phyloP scores from a whole-genome alignment of 92 coral and sea anemone species.

The Ricordea florida region DNA sequence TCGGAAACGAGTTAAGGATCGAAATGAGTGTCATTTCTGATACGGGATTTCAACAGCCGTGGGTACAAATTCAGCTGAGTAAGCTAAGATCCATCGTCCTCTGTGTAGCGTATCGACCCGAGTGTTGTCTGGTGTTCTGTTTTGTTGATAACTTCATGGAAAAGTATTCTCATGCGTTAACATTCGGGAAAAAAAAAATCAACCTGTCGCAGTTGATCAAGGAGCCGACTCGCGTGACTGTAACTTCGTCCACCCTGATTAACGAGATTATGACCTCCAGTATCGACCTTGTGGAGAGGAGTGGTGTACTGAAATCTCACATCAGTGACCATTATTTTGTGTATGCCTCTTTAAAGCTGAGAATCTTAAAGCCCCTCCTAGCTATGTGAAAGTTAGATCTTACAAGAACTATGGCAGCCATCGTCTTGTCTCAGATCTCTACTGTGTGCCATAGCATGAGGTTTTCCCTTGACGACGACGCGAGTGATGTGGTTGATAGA shows the following conservation, averaged over 20 bases:
- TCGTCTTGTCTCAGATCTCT: slow-evolving; percentile 45
- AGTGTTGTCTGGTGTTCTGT: slow-evolving; percentile 22
- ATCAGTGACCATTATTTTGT: slow-evolving; percentile 54
- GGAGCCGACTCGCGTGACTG: neutral
- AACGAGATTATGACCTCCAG: slow-evolving; percentile 9
- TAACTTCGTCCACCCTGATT: neutral
- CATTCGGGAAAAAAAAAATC: slow-evolving; percentile 26
- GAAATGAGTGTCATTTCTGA: slow-evolving; percentile 28
- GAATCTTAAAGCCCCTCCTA: slow-evolving; percentile 27
- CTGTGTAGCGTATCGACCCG: slow-evolving; percentile 29
- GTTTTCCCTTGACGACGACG: slow-evolving; percentile 17
- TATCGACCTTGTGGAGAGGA: slow-evolving; percentile 33
- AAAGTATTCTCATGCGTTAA: slow-evolving; percentile 47
- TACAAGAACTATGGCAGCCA: slow-evolving; percentile 35
- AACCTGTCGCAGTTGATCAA: slow-evolving; percentile 13
- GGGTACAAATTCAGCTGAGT: slow-evolving; percentile 42
- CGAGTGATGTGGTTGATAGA: slow-evolving; percentile 41
- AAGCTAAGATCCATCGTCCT: slow-evolving; percentile 32
- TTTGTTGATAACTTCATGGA: slow-evolving; percentile 43
- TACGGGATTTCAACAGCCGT: slow-evolving; percentile 39
- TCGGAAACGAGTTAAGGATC: no score
- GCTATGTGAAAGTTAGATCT: slow-evolving; percentile 37
- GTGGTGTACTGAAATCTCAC: slow-evolving; percentile 49
- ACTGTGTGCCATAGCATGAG: slow-evolving; percentile 47
- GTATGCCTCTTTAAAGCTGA: slow-evolving; percentile 41